Conservation (phyloP, 2,888 invertebrate species). For the Drosophila pseudotakahashii region DNA sequence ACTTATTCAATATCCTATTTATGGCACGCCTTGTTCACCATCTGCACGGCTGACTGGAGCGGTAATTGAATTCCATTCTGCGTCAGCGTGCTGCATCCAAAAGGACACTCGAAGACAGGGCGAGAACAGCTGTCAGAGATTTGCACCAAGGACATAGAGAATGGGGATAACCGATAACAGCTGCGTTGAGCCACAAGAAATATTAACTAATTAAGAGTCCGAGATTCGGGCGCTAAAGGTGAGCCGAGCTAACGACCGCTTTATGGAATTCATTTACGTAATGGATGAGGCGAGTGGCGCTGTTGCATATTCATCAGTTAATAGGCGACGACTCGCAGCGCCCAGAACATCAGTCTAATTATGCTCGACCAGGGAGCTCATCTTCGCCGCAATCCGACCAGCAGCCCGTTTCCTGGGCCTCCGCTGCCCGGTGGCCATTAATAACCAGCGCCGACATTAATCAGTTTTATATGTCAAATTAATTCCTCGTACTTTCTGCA, state of each 20-base stretch:
- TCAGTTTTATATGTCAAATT: conserved; percentile 75
- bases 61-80: conserved; percentile 39
- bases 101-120: neutral
- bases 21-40: conserved; percentile 10
- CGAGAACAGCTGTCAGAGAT: neutral
- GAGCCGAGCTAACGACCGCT: conserved; percentile 16
- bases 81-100: conserved; percentile 12
- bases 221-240: neutral
- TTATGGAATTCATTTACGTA: conserved; percentile 22
- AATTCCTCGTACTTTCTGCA: conserved; percentile 35
- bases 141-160: neutral
- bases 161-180: neutral
- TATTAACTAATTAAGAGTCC: conserved; percentile 20
- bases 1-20: conserved; percentile 66
- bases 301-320: conserved; percentile 34
- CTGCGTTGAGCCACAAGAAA: neutral
- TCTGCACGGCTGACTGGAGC: conserved; percentile 22
- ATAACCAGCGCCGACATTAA: conserved; percentile 63
- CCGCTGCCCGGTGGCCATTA: conserved; percentile 52
- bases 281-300: conserved; percentile 2
- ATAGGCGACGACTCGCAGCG: conserved; percentile 2
- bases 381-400: conserved; percentile 28
- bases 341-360: conserved; percentile 24
- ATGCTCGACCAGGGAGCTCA: conserved; percentile 12
- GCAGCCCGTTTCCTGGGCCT: neutral